Conservation (phyloP, 2,888 invertebrate species). For the Microplitis deprimator region DNA sequence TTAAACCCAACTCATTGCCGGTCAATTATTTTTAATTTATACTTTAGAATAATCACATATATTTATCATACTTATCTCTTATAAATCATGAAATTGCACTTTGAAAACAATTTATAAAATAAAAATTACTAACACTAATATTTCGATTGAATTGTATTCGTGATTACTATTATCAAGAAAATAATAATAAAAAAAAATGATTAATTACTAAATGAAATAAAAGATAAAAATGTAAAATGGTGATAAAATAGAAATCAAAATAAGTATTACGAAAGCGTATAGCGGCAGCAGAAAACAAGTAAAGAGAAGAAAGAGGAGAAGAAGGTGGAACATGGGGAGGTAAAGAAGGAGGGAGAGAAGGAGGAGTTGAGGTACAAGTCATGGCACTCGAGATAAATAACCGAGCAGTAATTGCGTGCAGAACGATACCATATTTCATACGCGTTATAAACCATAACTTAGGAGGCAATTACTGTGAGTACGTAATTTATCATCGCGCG, state of each 20-base stretch:
- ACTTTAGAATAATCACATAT: too few relatives aligned
- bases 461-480: constrained; percentile 76
- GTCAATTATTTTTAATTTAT: too few relatives aligned
- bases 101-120: neutral
- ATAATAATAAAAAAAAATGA: neutral
- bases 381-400: constrained; percentile 72
- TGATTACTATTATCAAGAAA: neutral
- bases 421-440: constrained; percentile 76
- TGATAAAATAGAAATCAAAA: neutral
- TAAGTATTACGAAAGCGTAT: neutral
- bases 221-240: neutral
- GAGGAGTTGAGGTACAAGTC: constrained; percentile 49
- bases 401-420: constrained; percentile 75
- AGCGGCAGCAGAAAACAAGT: neutral
- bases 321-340: neutral
- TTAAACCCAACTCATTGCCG: too few relatives aligned
- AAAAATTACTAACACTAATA: neutral
- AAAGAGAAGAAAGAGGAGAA: neutral
- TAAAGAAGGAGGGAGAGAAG: constrained; percentile 33
- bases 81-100: neutral
- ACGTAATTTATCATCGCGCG: constrained; percentile 74
- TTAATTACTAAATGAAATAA: neutral
- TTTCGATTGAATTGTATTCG: neutral
- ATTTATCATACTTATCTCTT: neutral
- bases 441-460: constrained; percentile 76